Percentiles rank a stretch among this genome's conserved stretches.
These are phyloP conservation scores for Piprites chloris DNA, from an alignment of 2,113 vertebrate species.

Conservation along the genomic window DNA sequence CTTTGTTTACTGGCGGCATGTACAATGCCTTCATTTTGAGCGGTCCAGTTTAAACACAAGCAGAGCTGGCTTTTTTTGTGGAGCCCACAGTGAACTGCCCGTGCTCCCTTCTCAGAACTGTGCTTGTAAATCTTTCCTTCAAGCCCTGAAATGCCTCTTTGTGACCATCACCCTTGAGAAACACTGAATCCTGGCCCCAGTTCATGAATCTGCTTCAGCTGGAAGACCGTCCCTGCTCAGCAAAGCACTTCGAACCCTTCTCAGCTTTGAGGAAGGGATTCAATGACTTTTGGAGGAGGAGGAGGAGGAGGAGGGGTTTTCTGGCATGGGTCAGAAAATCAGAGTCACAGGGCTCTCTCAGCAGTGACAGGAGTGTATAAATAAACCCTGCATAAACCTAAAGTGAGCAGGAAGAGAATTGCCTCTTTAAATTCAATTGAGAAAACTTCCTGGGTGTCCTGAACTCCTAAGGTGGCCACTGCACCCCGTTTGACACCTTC, in stretches of 20 bases:
- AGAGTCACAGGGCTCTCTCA: neutral
- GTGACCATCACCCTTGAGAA: slow-evolving; percentile 64
- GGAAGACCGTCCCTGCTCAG: neutral
- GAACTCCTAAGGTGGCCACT: neutral
- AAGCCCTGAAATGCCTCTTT: slow-evolving; percentile 35
- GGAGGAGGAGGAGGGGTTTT: neutral
- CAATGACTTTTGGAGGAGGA: neutral
- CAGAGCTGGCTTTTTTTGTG: neutral
- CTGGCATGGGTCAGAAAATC: slow-evolving; percentile 18
- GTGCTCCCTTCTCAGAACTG: slow-evolving; percentile 32
- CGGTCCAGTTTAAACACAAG: slow-evolving; percentile 67
- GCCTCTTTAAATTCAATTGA: neutral
- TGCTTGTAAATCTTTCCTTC: slow-evolving; percentile 48
- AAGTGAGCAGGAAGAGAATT: slow-evolving; percentile 31
- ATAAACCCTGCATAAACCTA: slow-evolving; percentile 37
- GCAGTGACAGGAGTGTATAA: neutral
- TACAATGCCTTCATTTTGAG: slow-evolving; percentile 66
- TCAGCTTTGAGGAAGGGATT: neutral
- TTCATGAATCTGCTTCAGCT: slow-evolving; percentile 33
- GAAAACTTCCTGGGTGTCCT: slow-evolving; percentile 20
- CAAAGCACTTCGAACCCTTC: neutral
- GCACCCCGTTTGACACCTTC: neutral
- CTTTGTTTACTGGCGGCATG: slow-evolving; percentile 52
- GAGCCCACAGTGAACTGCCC: slow-evolving; percentile 35
- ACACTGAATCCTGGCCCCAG: neutral